These are phyloP conservation scores for Macrosoma leucophasiata DNA, from an alignment of 2,888 invertebrate species.

Conservation along the genomic window DNA sequence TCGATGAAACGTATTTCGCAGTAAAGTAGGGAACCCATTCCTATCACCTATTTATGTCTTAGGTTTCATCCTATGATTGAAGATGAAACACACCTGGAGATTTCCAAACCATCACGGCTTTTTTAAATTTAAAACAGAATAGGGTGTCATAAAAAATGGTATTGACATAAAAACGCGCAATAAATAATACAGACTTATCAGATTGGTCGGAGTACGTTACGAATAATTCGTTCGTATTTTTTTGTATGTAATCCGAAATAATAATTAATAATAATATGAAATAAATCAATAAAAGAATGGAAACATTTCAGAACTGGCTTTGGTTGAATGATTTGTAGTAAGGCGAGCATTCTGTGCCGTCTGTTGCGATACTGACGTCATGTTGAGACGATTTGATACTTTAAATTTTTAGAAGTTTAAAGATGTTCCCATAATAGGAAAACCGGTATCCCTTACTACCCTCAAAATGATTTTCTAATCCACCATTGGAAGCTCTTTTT, in stretches of 20 bases:
- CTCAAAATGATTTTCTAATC: too few relatives aligned
- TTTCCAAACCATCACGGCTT: too few relatives aligned
- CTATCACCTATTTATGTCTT: too few relatives aligned
- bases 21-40: too few relatives aligned
- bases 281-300: constrained; percentile 74
- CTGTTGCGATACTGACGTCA: constrained; percentile 32
- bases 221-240: constrained; percentile 54
- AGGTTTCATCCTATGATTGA: too few relatives aligned
- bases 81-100: too few relatives aligned
- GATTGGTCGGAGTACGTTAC: constrained; percentile 61
- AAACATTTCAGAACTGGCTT: constrained; percentile 59
- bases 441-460: too few relatives aligned
- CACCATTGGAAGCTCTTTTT: too few relatives aligned
- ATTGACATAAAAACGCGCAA: constrained; percentile 42
- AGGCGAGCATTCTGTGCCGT: constrained; percentile 59
- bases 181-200: constrained; percentile 56
- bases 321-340: constrained; percentile 73
- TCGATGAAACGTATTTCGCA: too few relatives aligned
- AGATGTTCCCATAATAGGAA: too few relatives aligned
- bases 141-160: constrained; percentile 38
- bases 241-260: too few relatives aligned
- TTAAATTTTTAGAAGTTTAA: constrained; percentile 19
- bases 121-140: too few relatives aligned
- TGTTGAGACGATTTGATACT: constrained; percentile 42
- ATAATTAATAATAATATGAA: constrained; percentile 72